These are phyloP conservation scores for Latrodectus elegans DNA, from an alignment of 2,888 invertebrate species.

Conservation along the genomic window DNA sequence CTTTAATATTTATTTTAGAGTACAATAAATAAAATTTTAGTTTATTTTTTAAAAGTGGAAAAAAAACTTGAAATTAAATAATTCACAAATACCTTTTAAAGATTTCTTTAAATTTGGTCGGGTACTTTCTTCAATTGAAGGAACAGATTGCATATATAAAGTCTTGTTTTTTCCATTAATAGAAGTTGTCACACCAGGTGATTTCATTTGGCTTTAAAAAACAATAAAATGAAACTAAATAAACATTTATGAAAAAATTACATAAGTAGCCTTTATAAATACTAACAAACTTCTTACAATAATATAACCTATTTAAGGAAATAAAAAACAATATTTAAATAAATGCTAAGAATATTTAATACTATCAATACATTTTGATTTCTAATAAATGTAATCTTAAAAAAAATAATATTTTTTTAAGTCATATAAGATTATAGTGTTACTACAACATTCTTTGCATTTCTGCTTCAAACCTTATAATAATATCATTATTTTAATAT, in stretches of 20 bases:
- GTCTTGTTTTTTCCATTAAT: constrained; percentile 91
- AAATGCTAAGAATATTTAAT: no score
- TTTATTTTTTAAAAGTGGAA: neutral
- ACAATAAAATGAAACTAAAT: neutral
- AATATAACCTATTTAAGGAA: neutral
- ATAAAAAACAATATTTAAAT: neutral
- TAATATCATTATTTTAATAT: no score
- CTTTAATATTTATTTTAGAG: no score
- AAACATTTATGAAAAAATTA: neutral
- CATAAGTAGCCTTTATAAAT: no score
- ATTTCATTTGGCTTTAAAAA: constrained; percentile 85
- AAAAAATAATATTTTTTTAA: no score
- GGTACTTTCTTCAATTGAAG: constrained; percentile 92
- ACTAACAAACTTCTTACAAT: neutral
- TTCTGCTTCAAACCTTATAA: no score
- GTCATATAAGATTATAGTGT: no score
- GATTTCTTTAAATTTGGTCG: constrained; percentile 90
- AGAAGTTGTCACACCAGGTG: constrained; percentile 86
- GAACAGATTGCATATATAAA: constrained; percentile 92
- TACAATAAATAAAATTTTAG: no score
- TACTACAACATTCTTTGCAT: no score
- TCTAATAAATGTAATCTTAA: no score
- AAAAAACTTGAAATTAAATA: neutral
- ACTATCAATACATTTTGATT: no score
- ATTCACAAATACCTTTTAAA: constrained; percentile 78